Base-by-base conservation (phyloP, 2,888 invertebrate genomes). In the Holacanthella duospinosa region DNA sequence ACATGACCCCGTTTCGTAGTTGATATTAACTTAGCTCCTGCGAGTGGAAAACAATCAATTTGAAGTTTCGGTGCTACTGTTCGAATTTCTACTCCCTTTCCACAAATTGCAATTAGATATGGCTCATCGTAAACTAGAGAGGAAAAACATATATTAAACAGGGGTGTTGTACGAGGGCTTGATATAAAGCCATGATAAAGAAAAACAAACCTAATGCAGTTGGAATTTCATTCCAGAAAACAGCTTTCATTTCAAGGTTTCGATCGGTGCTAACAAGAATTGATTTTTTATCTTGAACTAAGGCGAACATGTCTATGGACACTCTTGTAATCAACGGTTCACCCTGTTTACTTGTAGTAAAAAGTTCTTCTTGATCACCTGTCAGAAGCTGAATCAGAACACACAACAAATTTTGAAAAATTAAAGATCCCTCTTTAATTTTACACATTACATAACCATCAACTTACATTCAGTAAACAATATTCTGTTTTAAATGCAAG, bases 81-180 rank as follows among this genome's bases (percentile, higher is more conserved):
- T 68, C 92, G 86, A 3, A 96, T 84, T 78, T 95, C 89, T 36
- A 95, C 82, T 69, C 85, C 84, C 74, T 89, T 91, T 12, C 68
- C 68, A 58, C 93, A 80, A 57, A 96, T 81, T 3, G 92, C 93
- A 63, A 97, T 79, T 25, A 93, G 82, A 77, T 90, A 99, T 0
- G 97, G 97, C 74, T 90, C 87, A 78, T 97, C 94, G 86, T 93
- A 93, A 29, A 87, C 93, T 86, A 78, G 44, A 29, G 26, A 53
- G 2, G 58, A 54, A 36, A n/a, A 57, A 48, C n/a, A 63, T 53
- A 4, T 21, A 56, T 44, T 12, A 61, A 3, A 29, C 25, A 61
- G n/a, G n/a, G n/a, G n/a, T n/a, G n/a, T n/a, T n/a, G n/a, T 6
- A 25, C 28, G n/a, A 28, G 2, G 29, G 26, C 21, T 54, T 16